Evolutionary conservation across 1,140 invertebrate genomes (phyloP).

Genomic region (Platyscapa corneri): DNA sequence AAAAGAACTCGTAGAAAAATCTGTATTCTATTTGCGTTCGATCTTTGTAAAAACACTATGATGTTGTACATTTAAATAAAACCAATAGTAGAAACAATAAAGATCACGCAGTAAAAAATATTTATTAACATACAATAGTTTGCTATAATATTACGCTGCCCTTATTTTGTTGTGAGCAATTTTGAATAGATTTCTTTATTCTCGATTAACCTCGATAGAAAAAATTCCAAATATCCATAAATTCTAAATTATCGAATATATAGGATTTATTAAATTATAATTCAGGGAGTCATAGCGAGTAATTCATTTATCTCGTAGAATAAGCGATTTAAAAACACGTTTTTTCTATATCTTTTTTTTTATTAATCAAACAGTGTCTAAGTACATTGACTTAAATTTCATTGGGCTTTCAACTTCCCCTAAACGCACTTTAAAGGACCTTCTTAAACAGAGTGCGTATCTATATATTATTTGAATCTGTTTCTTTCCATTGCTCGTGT

Average conservation of each 20-base stretch:
- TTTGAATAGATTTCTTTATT: not conserved
- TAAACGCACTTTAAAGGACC: conserved; percentile 51
- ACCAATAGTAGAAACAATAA: not conserved
- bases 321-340: not conserved
- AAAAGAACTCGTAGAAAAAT: conserved; percentile 51
- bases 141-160: not conserved
- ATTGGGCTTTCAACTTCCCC: conserved; percentile 45
- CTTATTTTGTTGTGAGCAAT: not conserved
- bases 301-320: not conserved
- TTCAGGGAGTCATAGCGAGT: not conserved
- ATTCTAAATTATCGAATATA: not conserved
- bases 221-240: not conserved
- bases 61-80: conserved; percentile 37
- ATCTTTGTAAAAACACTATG: conserved; percentile 38
- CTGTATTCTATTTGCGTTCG: conserved; percentile 2
- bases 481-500: conserved; percentile 38
- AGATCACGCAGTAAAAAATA: conserved; percentile 5
- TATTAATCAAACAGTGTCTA: conserved; percentile 51
- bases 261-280: not conserved
- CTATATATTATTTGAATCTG: conserved; percentile 43
- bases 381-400: conserved; percentile 52
- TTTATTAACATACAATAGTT: not conserved
- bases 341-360: conserved; percentile 46
- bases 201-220: not conserved
- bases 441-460: conserved; percentile 48